These are phyloP conservation scores for Thereva nobilitata DNA, from an alignment of 2,888 invertebrate species.

Conservation along the genomic window DNA sequence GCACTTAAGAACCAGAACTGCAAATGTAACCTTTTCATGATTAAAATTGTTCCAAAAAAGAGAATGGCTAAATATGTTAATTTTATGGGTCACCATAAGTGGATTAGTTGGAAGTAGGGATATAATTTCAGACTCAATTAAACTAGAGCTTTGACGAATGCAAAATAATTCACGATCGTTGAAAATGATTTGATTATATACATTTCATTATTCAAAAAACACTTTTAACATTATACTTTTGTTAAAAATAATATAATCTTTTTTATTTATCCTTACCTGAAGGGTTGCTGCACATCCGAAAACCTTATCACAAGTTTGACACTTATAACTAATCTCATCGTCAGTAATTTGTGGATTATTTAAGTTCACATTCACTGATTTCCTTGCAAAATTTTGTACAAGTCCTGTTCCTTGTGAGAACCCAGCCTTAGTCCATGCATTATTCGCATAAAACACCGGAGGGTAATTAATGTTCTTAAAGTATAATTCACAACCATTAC, in stretches of 20 bases:
- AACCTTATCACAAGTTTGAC: constrained; percentile 57
- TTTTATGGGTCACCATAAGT: no score
- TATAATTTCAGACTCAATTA: no score
- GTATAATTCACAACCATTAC: constrained; percentile 45
- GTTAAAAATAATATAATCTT: background rate
- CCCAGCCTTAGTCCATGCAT: constrained; percentile 37
- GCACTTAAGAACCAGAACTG: no score
- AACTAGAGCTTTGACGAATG: no score
- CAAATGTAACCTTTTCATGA: no score
- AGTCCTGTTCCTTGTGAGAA: constrained; percentile 42
- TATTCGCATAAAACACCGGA: constrained; percentile 35
- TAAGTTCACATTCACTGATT: constrained; percentile 42
- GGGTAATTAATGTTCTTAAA: constrained; percentile 44
- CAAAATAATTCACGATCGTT: no score
- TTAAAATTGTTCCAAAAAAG: no score
- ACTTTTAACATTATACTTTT: no score
- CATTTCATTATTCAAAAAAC: no score
- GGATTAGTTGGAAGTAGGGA: no score
- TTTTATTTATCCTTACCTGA: constrained; percentile 50
- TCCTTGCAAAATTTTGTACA: constrained; percentile 43
- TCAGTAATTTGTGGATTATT: constrained; percentile 24
- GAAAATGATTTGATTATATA: no score
- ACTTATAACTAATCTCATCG: constrained; percentile 56
- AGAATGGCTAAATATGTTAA: no score
- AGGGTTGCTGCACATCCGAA: constrained; percentile 57